A percentile compares a stretch with the other conserved stretches of the same genome.
Evolutionary conservation across 2,797 vertebrate species (phyloP).

Genomic region (Basileuterus tristriatus): DNA sequence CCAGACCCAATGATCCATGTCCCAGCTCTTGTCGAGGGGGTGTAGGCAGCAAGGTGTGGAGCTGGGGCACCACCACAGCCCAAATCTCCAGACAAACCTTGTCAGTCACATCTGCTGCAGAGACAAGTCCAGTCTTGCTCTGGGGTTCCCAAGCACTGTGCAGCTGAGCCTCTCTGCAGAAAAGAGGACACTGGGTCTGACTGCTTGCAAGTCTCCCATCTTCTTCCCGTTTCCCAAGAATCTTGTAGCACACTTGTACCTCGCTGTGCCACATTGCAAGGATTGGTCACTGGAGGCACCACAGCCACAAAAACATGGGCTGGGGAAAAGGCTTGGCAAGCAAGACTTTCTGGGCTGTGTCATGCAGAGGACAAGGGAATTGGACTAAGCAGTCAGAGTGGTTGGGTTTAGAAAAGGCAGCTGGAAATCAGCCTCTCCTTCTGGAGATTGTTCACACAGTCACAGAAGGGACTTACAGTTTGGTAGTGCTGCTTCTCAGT

Average conservation of each 20-base stretch:
- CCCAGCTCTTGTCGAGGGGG: neutral
- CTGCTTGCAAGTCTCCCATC: neutral
- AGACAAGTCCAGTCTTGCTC: neutral
- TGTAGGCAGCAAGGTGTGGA: neutral
- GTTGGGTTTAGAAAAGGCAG: neutral
- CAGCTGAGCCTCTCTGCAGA: neutral
- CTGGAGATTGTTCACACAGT: neutral
- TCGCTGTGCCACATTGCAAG: neutral
- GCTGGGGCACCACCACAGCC: neutral
- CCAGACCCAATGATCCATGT: neutral
- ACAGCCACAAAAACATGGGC: neutral
- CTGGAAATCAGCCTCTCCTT: neutral
- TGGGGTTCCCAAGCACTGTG: neutral
- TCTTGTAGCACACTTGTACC: fast-evolving
- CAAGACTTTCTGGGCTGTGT: neutral
- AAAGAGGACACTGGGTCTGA: neutral
- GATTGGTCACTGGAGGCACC: neutral
- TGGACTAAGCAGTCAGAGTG: neutral
- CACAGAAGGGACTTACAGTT: neutral
- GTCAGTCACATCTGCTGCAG: neutral
- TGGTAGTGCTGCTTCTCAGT: neutral
- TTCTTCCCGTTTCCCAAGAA: neutral
- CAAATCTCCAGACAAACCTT: neutral
- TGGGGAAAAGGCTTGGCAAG: neutral
- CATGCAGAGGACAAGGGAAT: neutral